Evolutionary conservation across 2,797 vertebrate species (phyloP).

Genomic region (Takifugu rubripes): DNA sequence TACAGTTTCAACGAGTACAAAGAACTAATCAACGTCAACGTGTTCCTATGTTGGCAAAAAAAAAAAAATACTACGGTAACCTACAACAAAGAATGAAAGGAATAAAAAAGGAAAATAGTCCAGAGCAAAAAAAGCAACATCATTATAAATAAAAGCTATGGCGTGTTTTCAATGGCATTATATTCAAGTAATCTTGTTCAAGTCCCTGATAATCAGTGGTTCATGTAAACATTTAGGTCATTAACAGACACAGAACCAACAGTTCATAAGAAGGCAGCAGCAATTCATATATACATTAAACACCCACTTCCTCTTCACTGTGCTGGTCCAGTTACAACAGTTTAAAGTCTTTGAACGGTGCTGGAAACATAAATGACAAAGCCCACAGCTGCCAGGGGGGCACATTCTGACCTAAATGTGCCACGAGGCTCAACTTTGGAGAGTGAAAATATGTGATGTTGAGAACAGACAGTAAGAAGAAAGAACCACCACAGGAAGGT

Average conservation of each 20-base stretch:
- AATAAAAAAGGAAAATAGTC: constrained; percentile 12
- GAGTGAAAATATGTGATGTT: constrained; percentile 23
- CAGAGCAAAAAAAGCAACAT: constrained; percentile 24
- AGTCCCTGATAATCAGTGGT: constrained; percentile 83
- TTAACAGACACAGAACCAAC: constrained; percentile 70
- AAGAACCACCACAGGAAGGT: constrained; percentile 10
- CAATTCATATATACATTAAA: constrained; percentile 70
- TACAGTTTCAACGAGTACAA: constrained; percentile 48
- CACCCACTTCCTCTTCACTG: constrained; percentile 41
- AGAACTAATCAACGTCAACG: constrained; percentile 46
- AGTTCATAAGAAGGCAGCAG: constrained; percentile 77
- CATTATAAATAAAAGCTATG: constrained; percentile 77
- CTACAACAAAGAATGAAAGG: constrained; percentile 45
- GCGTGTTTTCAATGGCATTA: constrained; percentile 75
- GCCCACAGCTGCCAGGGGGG: constrained; percentile 31
- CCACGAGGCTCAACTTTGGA: constrained; percentile 55
- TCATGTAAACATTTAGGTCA: constrained; percentile 78
- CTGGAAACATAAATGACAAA: constrained; percentile 38
- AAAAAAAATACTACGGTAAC: constrained; percentile 36
- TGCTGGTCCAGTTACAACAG: constrained; percentile 59
- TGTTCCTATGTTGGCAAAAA: constrained; percentile 50
- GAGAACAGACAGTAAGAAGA: neutral
- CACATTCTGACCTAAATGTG: constrained; percentile 15
- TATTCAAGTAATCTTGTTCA: constrained; percentile 86
- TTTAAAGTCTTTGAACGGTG: constrained; percentile 54